phyloP scores from a whole-genome alignment of 1,140 invertebrate genomes.

The Drosophila sp. region DNA sequence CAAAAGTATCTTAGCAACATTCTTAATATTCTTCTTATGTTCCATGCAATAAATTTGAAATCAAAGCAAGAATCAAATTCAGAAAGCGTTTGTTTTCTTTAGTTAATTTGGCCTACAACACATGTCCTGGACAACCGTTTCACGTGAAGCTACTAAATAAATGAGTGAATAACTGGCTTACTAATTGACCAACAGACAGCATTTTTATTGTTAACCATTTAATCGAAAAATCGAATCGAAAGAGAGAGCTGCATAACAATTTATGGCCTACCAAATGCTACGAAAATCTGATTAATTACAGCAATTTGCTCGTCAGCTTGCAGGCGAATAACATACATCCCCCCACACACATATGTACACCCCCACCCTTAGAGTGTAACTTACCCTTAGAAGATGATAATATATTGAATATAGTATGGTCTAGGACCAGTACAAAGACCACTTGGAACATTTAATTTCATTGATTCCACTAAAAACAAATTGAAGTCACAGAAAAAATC shows the following conservation, averaged over 20 bases:
- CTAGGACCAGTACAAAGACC: too few species aligned
- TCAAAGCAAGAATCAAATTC: too few species aligned
- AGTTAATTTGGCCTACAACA: not conserved
- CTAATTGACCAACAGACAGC: slow-evolving; percentile 18
- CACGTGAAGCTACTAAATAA: not conserved
- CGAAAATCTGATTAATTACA: slow-evolving; percentile 16
- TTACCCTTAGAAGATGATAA: too few species aligned
- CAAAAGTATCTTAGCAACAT: too few species aligned
- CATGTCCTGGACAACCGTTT: not conserved
- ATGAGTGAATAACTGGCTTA: slow-evolving; percentile 13
- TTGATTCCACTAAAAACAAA: too few species aligned
- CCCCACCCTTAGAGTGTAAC: too few species aligned
- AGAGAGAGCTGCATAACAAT: slow-evolving; percentile 1
- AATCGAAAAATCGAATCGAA: not conserved
- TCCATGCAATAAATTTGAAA: too few species aligned
- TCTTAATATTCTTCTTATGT: too few species aligned
- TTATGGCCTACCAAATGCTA: slow-evolving; percentile 11
- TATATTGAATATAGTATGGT: too few species aligned
- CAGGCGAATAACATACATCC: not conserved
- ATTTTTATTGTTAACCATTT: slow-evolving; percentile 16
- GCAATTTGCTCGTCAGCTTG: slow-evolving; percentile 11
- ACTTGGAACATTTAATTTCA: too few species aligned
- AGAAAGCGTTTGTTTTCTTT: not conserved
- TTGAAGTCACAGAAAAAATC: too few species aligned
- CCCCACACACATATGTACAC: not conserved